These are phyloP conservation scores for Gila robusta DNA, from an alignment of 2,797 vertebrate species.

Conservation along the genomic window DNA sequence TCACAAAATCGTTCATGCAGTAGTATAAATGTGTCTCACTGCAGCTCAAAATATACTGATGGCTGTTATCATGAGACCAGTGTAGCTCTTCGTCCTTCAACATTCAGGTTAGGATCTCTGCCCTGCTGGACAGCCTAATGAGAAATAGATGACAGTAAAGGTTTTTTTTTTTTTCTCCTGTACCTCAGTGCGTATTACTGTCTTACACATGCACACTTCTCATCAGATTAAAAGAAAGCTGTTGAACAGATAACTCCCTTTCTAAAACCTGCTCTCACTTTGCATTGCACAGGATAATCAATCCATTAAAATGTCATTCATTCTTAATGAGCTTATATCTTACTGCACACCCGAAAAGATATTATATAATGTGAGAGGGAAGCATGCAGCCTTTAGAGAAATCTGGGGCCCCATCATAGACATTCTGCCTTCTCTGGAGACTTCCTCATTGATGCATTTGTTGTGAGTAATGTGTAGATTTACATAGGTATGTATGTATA, in stretches of 20 bases:
- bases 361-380: too few relatives aligned
- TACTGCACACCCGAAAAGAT: too few relatives aligned
- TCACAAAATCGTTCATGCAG: background rate
- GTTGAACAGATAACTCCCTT: conserved; percentile 39
- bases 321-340: too few relatives aligned
- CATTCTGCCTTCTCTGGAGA: too few relatives aligned
- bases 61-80: background rate
- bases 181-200: background rate
- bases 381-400: too few relatives aligned
- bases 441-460: too few relatives aligned
- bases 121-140: too few relatives aligned
- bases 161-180: conserved; percentile 3
- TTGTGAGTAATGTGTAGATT: too few relatives aligned
- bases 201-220: background rate
- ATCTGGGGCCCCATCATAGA: too few relatives aligned
- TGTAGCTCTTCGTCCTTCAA: background rate
- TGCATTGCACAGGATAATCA: conserved; percentile 53
- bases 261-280: conserved; percentile 43
- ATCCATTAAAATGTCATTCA: conserved; percentile 57
- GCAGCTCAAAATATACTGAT: too few relatives aligned
- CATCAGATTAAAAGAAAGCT: conserved; percentile 51
- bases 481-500: too few relatives aligned
- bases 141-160: background rate
- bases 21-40: background rate
- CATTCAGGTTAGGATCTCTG: background rate